A percentile compares a stretch with the other conserved stretches of the same genome.
Conservation (phyloP, 2,113 vertebrate species). For the Tupaia chinensis region DNA sequence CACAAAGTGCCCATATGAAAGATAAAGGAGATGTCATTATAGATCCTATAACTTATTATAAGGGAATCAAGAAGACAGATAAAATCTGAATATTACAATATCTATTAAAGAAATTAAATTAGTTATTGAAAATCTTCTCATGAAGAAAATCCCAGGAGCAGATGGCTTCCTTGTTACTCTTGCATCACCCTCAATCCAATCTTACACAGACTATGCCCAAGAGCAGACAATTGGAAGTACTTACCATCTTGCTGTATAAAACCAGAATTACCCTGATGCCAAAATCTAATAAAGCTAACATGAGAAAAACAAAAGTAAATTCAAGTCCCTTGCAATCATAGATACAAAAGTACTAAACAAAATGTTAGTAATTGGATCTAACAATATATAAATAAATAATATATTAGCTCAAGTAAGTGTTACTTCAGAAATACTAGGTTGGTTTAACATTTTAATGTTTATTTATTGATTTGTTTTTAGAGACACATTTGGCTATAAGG, state of each 20-base stretch:
- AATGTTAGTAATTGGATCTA: constrained; percentile 2
- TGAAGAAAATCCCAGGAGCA: neutral
- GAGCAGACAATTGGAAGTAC: neutral
- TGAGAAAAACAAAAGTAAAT: neutral
- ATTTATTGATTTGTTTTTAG: too few species aligned
- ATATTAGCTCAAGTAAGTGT: neutral
- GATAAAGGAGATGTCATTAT: neutral
- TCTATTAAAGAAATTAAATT: neutral
- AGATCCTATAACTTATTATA: neutral
- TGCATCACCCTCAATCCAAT: too few species aligned
- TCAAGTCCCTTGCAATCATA: neutral
- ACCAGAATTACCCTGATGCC: neutral
- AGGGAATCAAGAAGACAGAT: neutral
- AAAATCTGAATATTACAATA: neutral
- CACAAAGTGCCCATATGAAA: neutral
- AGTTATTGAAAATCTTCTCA: neutral
- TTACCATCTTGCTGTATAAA: neutral
- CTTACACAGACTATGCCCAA: neutral
- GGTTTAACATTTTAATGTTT: neutral
- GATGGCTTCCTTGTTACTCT: neutral
- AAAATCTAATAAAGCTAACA: neutral
- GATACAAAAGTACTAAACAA: neutral
- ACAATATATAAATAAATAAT: neutral
- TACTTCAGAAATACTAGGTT: neutral
- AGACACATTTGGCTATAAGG: too few species aligned